Evolutionary conservation across 2,888 invertebrate species (phyloP), one percentile per base, ranked within the genome.

Genomic region (Machimus rusticus): DNA sequence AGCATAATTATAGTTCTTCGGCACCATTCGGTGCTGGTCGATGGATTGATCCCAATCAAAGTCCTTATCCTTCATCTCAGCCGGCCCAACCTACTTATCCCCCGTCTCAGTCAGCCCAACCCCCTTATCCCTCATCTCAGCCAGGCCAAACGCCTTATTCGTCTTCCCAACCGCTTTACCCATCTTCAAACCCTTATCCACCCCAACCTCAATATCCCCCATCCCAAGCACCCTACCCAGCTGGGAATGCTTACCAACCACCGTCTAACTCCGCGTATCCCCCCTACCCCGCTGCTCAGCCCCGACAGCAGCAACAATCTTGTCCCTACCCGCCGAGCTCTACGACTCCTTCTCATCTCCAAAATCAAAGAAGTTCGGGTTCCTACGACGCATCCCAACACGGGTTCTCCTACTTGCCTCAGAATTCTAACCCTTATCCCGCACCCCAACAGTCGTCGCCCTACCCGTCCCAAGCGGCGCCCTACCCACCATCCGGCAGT

Each of bases 161-260:
- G 88, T 2, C 89, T 89, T 55, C 89, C 51, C 87, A 88, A 46
- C 16, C 43, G 12, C 79, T 89, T 55, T 87, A 87, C 78, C 88
- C 89, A 90, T 88, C 88, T 88, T 8, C 82, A 16, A n/a, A 6
- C 16, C 51, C 16, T n/a, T 86, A 86, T 78, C 84, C 76, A 19
- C 88, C 90, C 39, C 90, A 91, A 87, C 88, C 90, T 86, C 87
- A 89, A 86, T 74, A 78, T 12, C 5, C 51, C 4, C 66, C 89
- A 85, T 31, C 87, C 16, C 77, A 88, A 74, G 82, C 89, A 23
- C 16, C 74, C 31, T 74, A 74, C 8, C 74, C 46, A 12, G 2
- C 74, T 4, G 85, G 78, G n/a, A 87, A 86, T 66, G 57, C 82
- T 55, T 43, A 86, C 46, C 88, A 76, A 57, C 66, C 78, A n/a